Evolutionary conservation across 37 sponge, comb jelly and placozoan species (phyloP).

Genomic region (Aphrocallistes beatrix): DNA sequence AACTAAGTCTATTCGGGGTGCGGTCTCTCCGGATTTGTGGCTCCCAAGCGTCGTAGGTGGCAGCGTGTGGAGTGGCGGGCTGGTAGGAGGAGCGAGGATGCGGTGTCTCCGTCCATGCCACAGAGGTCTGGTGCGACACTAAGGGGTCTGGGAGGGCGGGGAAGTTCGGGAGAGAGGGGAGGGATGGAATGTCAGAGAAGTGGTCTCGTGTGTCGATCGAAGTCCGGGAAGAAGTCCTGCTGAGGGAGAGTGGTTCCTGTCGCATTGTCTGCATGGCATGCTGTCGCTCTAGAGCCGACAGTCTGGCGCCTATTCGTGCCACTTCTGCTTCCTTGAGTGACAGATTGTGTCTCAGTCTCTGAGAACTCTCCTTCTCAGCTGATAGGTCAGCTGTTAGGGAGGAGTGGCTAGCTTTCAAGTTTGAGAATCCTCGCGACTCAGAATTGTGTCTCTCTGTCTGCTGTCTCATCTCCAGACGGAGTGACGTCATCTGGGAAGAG

Average conservation of each 20-base stretch:
- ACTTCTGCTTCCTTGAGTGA: not conserved
- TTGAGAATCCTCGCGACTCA: not conserved
- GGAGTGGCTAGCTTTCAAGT: not conserved
- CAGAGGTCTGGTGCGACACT: not conserved
- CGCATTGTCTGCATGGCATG: not conserved
- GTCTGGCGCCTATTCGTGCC: not conserved
- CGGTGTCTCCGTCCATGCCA: not conserved
- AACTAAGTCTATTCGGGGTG: not conserved
- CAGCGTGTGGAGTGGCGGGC: not conserved
- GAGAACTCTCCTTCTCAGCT: not conserved
- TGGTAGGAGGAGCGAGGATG: not conserved
- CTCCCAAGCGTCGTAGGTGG: not conserved
- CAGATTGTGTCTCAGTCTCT: not conserved
- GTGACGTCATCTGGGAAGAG: not conserved
- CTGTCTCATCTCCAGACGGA: conserved; percentile 6
- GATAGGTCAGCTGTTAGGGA: conserved; percentile 8
- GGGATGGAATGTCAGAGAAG: not conserved
- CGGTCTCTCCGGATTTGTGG: not conserved
- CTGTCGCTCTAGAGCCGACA: not conserved
- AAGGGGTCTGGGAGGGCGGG: not conserved
- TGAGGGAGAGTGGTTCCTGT: not conserved
- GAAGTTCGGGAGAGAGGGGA: not conserved
- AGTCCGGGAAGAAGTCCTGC: not conserved
- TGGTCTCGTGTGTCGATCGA: not conserved
- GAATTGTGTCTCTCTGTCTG: not conserved